Conservation (phyloP, 2,797 vertebrate genomes). For the Rhynchotus rufescens region DNA sequence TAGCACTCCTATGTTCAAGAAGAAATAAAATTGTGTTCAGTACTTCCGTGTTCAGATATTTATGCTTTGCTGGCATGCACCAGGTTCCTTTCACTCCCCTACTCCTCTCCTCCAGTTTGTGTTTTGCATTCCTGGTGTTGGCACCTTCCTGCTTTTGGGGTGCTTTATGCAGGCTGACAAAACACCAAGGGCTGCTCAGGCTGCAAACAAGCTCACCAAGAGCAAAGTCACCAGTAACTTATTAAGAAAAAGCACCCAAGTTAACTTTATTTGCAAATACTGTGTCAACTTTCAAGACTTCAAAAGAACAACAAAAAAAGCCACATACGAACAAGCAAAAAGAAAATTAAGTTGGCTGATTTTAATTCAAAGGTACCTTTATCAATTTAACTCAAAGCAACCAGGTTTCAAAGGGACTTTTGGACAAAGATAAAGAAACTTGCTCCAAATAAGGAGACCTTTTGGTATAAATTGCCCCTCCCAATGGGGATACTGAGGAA, state of each 20-base stretch:
- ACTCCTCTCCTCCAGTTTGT: no score
- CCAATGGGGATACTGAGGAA: not conserved
- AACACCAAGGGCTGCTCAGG: not conserved
- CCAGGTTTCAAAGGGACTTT: not conserved
- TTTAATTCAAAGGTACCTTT: fast-evolving
- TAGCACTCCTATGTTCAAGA: no score
- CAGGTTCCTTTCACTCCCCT: not conserved
- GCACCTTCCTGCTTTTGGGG: not conserved
- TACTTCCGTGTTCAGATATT: not conserved
- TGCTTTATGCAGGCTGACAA: not conserved
- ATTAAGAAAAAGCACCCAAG: no score
- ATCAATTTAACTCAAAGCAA: not conserved
- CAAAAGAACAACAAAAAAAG: no score
- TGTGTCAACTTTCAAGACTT: no score
- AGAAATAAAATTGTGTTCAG: no score
- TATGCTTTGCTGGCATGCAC: no score
- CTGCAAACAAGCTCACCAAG: not conserved
- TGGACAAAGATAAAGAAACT: not conserved
- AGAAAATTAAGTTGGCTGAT: not conserved
- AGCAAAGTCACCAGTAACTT: not conserved
- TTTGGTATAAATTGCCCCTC: no score
- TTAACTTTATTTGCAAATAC: no score
- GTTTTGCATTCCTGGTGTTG: not conserved
- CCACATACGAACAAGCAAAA: no score
- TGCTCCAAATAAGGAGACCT: fast-evolving